Base-by-base conservation (phyloP, 1,140 invertebrate species). In the Drosophila micromelanica region DNA sequence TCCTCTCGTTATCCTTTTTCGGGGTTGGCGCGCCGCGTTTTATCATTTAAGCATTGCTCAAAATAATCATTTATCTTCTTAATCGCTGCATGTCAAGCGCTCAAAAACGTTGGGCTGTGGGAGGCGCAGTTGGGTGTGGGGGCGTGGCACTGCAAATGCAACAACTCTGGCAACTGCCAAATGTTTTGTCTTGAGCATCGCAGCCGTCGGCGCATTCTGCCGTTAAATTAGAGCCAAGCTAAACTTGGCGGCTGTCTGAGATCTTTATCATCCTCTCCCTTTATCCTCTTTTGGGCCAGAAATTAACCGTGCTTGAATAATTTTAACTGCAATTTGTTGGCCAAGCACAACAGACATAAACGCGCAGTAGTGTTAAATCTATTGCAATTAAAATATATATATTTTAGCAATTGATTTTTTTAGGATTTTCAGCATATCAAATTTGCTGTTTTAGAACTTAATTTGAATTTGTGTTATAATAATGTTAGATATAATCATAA, bases 1-100 rank as follows among this genome's bases (percentile, higher is more conserved):
- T 37, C 52, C 46, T 37, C 52, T 56, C 32, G 59, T 46, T 61
- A 42, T 76, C 68, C 35, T 23, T 37, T 46, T 40, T 38, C n/a
- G n/a, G 32, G 11, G 30, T 46, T 7, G 1, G 42, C 9, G 15
- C 8, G 27, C 40, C 13, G 23, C 27, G 12, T 62, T 42, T 32
- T 65, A 76, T 67, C 69, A 78, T 71, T 82, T 78, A 51, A 52
- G 65, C 73, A 86, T 77, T 80, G 73, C 81, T 80, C 73, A 85
- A 86, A 85, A 85, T 77, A 85, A 86, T 86, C 77, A 85, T 85
- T 85, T 85, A 80, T 85, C 80, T 85, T 86, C 64, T 77, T 77
- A 86, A 86, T 86, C 77, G 81, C 77, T 63, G 73, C 69, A 64
- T 64, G 73, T 76, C 80, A 72, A 71, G 57, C 43, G 30, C 40